Conservation (phyloP, 1,140 invertebrate genomes). For the Phymastichus coffea region DNA sequence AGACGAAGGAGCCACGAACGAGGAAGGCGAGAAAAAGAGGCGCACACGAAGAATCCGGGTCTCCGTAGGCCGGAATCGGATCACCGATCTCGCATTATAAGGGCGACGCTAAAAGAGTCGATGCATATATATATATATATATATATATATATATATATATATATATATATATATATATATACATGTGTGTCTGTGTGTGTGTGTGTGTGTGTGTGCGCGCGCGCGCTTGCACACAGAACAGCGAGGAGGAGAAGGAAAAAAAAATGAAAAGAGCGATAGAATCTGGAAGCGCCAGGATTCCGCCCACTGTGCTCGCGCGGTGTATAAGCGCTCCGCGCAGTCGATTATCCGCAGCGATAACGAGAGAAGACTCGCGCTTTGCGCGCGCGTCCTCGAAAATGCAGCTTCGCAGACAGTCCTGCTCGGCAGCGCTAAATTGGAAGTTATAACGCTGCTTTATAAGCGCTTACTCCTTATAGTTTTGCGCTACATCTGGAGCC, state of each 20-base stretch:
- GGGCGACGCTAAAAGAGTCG: conserved; percentile 2
- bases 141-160: too few relatives aligned
- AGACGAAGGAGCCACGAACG: not conserved
- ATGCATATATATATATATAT: too few relatives aligned
- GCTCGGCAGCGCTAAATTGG: conserved; percentile 13
- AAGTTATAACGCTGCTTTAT: conserved; percentile 5
- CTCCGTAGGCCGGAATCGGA: not conserved
- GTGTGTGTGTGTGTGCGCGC: not conserved
- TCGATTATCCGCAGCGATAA: conserved; percentile 25
- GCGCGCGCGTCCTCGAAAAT: conserved; percentile 15
- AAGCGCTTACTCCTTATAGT: not conserved
- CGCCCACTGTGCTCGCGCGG: conserved; percentile 29
- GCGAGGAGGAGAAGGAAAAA: not conserved
- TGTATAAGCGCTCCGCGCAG: conserved; percentile 13
- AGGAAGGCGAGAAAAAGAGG: not conserved
- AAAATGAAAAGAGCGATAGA: conserved; percentile 23
- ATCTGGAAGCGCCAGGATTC: conserved; percentile 34
- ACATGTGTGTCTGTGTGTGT: too few relatives aligned
- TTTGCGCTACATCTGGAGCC: too few relatives aligned
- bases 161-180: too few relatives aligned
- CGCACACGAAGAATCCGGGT: not conserved
- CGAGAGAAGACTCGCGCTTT: not conserved
- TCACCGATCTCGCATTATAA: conserved; percentile 12
- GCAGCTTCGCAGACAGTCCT: not conserved
- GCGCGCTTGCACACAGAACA: not conserved